A percentile compares a stretch with the other conserved stretches of the same genome.
These are phyloP conservation scores for Morpho helenor DNA, from an alignment of 2,888 invertebrate genomes.

Conservation along the genomic window DNA sequence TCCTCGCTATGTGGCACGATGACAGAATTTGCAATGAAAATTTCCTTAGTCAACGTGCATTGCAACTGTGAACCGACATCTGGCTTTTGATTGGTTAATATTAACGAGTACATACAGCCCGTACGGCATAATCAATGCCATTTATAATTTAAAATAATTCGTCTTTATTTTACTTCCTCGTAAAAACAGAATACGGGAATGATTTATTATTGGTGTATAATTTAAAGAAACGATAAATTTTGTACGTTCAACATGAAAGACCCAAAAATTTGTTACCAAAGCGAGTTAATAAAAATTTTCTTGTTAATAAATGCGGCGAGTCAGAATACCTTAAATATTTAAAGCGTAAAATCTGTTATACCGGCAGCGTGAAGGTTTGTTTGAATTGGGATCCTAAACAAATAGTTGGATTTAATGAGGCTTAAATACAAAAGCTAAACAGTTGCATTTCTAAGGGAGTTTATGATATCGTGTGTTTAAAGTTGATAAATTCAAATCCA, in stretches of 20 bases:
- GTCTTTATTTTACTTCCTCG: slow-evolving; percentile 10
- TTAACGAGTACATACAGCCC: slow-evolving; percentile 29
- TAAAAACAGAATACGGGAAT: neutral
- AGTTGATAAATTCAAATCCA: neutral
- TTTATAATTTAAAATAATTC: slow-evolving; percentile 23
- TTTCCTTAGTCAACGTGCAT: slow-evolving; percentile 63
- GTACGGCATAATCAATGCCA: slow-evolving; percentile 22
- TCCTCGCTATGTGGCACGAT: slow-evolving; percentile 59
- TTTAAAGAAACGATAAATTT: slow-evolving; percentile 2
- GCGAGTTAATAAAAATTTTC: slow-evolving; percentile 47
- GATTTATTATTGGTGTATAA: neutral
- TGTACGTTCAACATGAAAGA: neutral
- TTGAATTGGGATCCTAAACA: slow-evolving; percentile 71
- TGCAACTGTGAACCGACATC: slow-evolving; percentile 63
- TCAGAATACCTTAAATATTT: slow-evolving; percentile 67
- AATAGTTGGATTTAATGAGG: slow-evolving; percentile 72
- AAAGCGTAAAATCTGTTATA: slow-evolving; percentile 70
- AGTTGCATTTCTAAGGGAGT: slow-evolving; percentile 19
- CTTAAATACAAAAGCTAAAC: slow-evolving; percentile 40
- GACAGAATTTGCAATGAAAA: slow-evolving; percentile 75
- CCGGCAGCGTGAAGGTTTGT: slow-evolving; percentile 59
- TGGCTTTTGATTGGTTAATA: slow-evolving; percentile 44
- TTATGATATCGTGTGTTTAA: slow-evolving; percentile 5
- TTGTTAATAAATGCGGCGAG: slow-evolving; percentile 61
- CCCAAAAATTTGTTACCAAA: slow-evolving; percentile 12